These are phyloP conservation scores for Drosophila conformis DNA, from an alignment of 2,888 invertebrate species.

Conservation along the genomic window DNA sequence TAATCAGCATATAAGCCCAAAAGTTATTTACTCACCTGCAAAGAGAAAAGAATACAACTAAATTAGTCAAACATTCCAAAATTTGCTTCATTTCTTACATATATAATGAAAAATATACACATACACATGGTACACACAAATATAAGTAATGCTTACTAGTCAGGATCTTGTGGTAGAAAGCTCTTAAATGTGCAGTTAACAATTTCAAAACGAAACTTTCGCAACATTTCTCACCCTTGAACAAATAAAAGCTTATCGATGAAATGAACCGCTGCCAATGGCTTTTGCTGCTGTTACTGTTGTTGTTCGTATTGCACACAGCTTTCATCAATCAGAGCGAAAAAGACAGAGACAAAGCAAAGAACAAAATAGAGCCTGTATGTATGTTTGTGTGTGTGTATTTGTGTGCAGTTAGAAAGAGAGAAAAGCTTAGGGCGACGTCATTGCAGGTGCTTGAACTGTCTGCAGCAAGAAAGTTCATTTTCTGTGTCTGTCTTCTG, in stretches of 20 bases:
- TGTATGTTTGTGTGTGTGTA: not conserved
- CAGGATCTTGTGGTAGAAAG: not conserved
- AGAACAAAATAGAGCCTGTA: not conserved
- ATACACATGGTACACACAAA: not conserved
- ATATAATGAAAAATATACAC: not conserved
- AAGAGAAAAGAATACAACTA: slow-evolving; percentile 22
- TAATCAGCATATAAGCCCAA: not conserved
- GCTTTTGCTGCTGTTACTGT: slow-evolving; percentile 5
- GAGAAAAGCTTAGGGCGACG: slow-evolving; percentile 21
- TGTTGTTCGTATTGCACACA: not conserved
- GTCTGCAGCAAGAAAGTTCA: slow-evolving; percentile 31
- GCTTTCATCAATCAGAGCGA: slow-evolving; percentile 9
- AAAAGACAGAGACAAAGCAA: not conserved
- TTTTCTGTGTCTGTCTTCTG: slow-evolving; percentile 18
- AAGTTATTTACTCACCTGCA: slow-evolving; percentile 57
- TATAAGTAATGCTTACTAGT: not conserved
- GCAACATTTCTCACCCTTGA: slow-evolving; percentile 40
- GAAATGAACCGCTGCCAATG: slow-evolving; percentile 58
- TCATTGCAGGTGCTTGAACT: slow-evolving; percentile 56
- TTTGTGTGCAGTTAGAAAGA: not conserved
- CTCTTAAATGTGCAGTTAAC: not conserved
- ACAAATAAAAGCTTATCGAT: slow-evolving; percentile 57
- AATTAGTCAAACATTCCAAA: not conserved
- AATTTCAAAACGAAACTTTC: slow-evolving; percentile 37
- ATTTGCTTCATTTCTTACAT: not conserved